Base-by-base conservation (phyloP, 2,797 vertebrate genomes). In the Orestias chungarensis region DNA sequence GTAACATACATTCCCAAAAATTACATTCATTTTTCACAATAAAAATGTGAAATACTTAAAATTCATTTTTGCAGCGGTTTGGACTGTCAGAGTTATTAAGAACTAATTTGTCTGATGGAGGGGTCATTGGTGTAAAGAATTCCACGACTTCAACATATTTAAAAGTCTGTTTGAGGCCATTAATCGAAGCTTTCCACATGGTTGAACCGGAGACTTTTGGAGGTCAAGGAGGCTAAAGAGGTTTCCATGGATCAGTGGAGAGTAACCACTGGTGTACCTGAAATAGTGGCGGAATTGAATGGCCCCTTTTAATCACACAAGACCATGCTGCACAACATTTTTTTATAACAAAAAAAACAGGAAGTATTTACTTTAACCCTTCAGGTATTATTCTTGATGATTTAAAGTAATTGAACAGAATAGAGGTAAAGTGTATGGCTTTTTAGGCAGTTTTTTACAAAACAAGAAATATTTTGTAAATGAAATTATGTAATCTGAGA, bases 101-200 rank as follows among this genome's bases (percentile, higher is more conserved):
- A 64, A 44, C 7, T 70, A 50, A 83, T 73, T 73, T 70, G 68
- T 57, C 43, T 40, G 0, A 38, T 1, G 8, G 31, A 54, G n/a
- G 15, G 17, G 23, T 59, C 17, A 38, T 29, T 10, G 65, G 47
- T 73, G 79, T 81, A 42, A 67, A 66, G 67, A 72, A 70, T 76
- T 73, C 66, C 74, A 15, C 87, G 14, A 74, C 82, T 83, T 81
- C 82, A 65, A 68, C 18, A 79, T 79, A 91, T 89, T 84, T 79
- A 77, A 83, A n/a, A 88, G 85, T 78, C 65, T 79, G 77, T 79
- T 86, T 76, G 64, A 72, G 78, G 64, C 75, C 78, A 88, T 91
- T 89, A 89, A 85, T 87, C 68, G 17, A 1, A 70, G 81, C 66
- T 79, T 89, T 86, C 80, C 75, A 85, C 86, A 87, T 78, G 83